Percentiles rank a stretch among this genome's conserved stretches.
These are phyloP conservation scores for Archegozetes longisetosus DNA, from an alignment of 1,140 invertebrate species.

Conservation along the genomic window DNA sequence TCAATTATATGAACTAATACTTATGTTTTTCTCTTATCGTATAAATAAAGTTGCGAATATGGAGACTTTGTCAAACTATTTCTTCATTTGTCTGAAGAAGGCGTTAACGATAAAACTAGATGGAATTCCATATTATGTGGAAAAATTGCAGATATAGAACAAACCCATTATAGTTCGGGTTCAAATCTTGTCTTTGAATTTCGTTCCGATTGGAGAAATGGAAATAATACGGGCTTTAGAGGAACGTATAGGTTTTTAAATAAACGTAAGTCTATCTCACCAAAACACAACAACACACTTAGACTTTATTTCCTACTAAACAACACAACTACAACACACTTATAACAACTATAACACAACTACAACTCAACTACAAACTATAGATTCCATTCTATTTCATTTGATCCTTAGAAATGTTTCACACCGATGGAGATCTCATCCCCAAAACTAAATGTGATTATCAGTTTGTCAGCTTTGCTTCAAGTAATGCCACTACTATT, in stretches of 20 bases:
- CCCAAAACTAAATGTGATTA: constrained; percentile 56
- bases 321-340: too few species aligned
- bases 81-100: constrained; percentile 43
- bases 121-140: constrained; percentile 58
- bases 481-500: constrained; percentile 30
- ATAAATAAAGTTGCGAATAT: constrained; percentile 42
- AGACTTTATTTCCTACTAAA: background rate
- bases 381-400: background rate
- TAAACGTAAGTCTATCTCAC: constrained; percentile 45
- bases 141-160: constrained; percentile 46
- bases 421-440: constrained; percentile 48
- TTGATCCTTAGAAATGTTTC: constrained; percentile 49
- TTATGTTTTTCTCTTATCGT: constrained; percentile 30
- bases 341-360: too few species aligned
- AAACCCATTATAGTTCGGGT: constrained; percentile 59
- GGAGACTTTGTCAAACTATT: constrained; percentile 66
- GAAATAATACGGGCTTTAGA: constrained; percentile 53
- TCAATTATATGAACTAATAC: background rate
- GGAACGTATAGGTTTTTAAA: constrained; percentile 65
- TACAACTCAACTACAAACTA: too few species aligned
- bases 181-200: constrained; percentile 63
- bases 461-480: constrained; percentile 36
- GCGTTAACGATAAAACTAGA: constrained; percentile 58
- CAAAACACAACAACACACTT: background rate
- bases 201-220: constrained; percentile 41